Evolutionary conservation across 2,888 invertebrate genomes (phyloP).

Genomic region (Thecocarcelia acutangulata): DNA sequence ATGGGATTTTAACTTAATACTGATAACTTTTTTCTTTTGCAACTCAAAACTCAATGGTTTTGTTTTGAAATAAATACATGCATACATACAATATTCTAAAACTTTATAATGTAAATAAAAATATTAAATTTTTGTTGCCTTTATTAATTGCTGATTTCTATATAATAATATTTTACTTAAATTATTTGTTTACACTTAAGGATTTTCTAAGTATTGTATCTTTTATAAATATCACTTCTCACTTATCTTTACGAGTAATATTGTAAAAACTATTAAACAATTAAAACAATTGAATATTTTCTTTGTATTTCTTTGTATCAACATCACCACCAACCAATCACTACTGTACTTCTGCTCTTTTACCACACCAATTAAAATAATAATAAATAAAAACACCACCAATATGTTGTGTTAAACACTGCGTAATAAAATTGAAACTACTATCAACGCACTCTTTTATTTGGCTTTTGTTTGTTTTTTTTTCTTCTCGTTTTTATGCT

Average conservation of each 20-base stretch:
- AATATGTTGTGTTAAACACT: constrained; percentile 46
- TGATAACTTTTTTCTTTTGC: too few relatives aligned
- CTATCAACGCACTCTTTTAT: constrained; percentile 30
- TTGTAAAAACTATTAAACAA: constrained; percentile 3
- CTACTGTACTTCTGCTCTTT: constrained; percentile 11
- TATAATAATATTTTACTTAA: too few relatives aligned
- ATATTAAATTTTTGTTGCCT: too few relatives aligned
- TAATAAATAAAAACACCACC: constrained; percentile 9
- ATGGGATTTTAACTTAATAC: too few relatives aligned
- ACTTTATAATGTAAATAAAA: too few relatives aligned
- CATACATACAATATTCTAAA: too few relatives aligned
- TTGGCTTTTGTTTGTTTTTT: constrained; percentile 1
- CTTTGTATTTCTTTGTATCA: constrained; percentile 43
- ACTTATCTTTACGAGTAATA: constrained; percentile 14
- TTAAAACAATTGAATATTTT: constrained; percentile 24
- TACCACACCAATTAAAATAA: constrained; percentile 23
- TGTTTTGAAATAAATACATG: too few relatives aligned
- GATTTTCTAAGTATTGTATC: background rate
- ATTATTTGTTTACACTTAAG: background rate
- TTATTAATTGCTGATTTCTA: too few relatives aligned
- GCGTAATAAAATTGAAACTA: constrained; percentile 37
- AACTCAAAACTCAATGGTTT: too few relatives aligned
- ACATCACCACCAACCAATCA: constrained; percentile 14
- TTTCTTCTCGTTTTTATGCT: constrained; percentile 14
- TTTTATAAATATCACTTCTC: constrained; percentile 32